Evolutionary conservation across 1,140 invertebrate species (phyloP), one percentile per base, ranked within the genome.

Genomic region (Branchinecta lindahli): DNA sequence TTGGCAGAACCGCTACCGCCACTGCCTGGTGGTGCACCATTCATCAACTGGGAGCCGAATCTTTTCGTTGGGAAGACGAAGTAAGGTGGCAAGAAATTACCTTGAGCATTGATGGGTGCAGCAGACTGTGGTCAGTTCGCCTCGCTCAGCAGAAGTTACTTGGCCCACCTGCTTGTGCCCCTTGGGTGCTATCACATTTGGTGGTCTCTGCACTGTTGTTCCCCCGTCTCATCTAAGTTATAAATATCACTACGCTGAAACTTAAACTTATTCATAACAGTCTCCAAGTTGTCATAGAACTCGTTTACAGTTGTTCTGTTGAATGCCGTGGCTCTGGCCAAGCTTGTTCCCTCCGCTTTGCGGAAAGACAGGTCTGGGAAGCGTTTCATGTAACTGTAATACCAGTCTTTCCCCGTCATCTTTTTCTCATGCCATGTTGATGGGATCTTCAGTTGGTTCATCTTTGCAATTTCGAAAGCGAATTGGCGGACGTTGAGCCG

Each of bases 171-270:
- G 79, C 33, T 77, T 73, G 52, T 77, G 76, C 44, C 76, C 76
- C 75, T 78, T 78, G 21, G n/a, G 8, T 65, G 75, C 73, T 12
- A 80, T 44, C 15, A 78, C 73, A 75, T 77, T 79, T 66, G 73
- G 72, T 10, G 75, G 72, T 21, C 69, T 71, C 15, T 75, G 72
- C 66, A 80, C 73, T 69, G 70, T 75, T 44, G 71, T 74, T 44
- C 73, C 18, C 75, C 77, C 65, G 73, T 75, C 74, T 82, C 81
- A 74, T 79, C 78, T 12, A 78, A 75, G 75, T 82, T 83, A 73
- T 79, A 81, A 44, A 81, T 79, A 69, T 74, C 70, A 33, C 72
- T 70, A 20, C 76, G 69, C 70, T 70, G 7, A 74, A 80, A 80
- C 66, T 78, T 77, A 71, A 77, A 74, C 66, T 76, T 72, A 66